phyloP scores from a whole-genome alignment of 2,113 vertebrate genomes.

The Colius striatus region DNA sequence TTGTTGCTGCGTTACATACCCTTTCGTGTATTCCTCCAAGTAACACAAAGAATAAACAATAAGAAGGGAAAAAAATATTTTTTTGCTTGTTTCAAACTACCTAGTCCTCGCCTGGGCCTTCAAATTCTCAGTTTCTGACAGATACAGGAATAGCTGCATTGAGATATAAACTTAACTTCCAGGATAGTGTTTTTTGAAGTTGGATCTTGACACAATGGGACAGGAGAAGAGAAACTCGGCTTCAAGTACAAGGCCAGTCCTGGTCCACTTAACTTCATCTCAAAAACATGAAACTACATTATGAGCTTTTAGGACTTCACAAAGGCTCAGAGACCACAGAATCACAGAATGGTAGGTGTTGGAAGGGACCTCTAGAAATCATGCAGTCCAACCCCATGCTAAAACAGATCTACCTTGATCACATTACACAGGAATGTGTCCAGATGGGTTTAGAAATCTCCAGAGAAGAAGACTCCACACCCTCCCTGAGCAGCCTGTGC shows the following conservation, averaged over 20 bases:
- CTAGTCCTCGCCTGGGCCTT: not conserved
- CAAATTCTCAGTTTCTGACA: not conserved
- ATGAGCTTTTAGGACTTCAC: not conserved
- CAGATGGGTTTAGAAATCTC: too few relatives aligned
- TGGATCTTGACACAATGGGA: not conserved
- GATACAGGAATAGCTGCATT: not conserved
- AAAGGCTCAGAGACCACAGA: not conserved
- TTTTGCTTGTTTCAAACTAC: not conserved
- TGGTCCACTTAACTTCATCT: not conserved
- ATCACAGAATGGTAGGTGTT: too few relatives aligned
- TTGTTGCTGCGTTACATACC: not conserved
- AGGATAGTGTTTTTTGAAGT: not conserved
- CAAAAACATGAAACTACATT: not conserved
- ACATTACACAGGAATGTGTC: too few relatives aligned
- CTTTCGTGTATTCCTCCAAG: not conserved
- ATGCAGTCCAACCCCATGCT: too few relatives aligned
- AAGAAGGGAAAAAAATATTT: not conserved
- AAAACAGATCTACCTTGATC: too few relatives aligned
- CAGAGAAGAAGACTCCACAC: too few relatives aligned
- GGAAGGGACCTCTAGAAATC: too few relatives aligned
- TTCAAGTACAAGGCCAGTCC: not conserved
- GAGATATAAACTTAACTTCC: not conserved
- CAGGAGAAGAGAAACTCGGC: not conserved
- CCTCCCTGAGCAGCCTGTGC: too few relatives aligned
- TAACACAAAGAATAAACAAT: not conserved